Evolutionary conservation across 2,888 invertebrate genomes (phyloP).

Genomic region (Andrena camellia): DNA sequence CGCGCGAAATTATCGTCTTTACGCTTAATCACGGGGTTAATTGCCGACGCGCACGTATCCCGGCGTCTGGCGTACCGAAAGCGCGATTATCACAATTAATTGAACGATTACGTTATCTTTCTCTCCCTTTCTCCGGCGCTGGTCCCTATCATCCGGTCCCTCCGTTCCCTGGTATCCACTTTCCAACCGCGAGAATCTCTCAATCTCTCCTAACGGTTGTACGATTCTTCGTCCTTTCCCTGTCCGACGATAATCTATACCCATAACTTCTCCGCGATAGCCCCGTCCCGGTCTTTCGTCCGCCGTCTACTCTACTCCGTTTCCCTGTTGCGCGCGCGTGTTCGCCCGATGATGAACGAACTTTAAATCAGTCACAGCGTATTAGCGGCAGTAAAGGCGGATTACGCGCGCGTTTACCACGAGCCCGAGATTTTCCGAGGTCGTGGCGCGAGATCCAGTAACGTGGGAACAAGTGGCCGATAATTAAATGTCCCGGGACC

Average conservation of each 20-base stretch:
- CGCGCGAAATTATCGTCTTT: conserved; percentile 64
- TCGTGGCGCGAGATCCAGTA: conserved; percentile 54
- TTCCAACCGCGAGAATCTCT: conserved; percentile 64
- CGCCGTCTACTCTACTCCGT: conserved; percentile 1
- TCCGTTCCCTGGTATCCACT: conserved; percentile 20
- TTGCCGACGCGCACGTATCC: conserved; percentile 47
- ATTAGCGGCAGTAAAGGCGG: conserved; percentile 56
- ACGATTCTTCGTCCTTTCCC: conserved; percentile 59
- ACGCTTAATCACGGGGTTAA: conserved; percentile 72
- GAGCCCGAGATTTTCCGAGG: conserved; percentile 35
- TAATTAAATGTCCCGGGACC: conserved; percentile 62
- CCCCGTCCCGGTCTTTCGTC: conserved; percentile 11
- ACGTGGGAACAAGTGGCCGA: conserved; percentile 66
- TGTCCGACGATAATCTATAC: conserved; percentile 66
- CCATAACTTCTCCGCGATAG: conserved; percentile 62
- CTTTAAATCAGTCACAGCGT: conserved; percentile 65
- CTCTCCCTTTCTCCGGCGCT: background rate
- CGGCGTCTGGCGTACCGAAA: conserved; percentile 23
- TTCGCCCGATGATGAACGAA: conserved; percentile 51
- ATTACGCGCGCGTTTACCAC: conserved; percentile 36
- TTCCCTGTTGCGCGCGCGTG: conserved; percentile 8
- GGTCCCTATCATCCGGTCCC: conserved; percentile 13
- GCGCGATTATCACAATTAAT: conserved; percentile 66
- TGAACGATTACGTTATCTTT: conserved; percentile 64
- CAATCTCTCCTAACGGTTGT: conserved; percentile 70